Evolutionary conservation across 2,113 vertebrate species (phyloP).

Genomic region (Cyanistes caeruleus): DNA sequence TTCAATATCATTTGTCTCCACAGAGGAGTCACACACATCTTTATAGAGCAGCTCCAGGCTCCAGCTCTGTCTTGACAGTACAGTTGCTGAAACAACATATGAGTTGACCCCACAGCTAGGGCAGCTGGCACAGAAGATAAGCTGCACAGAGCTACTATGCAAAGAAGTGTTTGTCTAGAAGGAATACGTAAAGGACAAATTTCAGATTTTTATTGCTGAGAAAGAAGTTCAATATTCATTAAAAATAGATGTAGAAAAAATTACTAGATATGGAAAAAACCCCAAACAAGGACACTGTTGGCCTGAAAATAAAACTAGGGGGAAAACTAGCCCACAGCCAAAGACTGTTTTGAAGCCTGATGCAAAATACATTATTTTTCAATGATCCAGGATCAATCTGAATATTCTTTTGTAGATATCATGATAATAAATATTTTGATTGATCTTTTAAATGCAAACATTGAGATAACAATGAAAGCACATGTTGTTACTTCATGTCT

Average conservation of each 20-base stretch:
- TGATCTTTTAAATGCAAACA: slow-evolving; percentile 35
- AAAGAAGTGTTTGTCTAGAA: neutral
- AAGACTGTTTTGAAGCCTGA: neutral
- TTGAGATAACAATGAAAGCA: neutral
- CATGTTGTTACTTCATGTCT: neutral
- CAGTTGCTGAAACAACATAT: neutral
- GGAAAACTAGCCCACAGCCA: accelerated
- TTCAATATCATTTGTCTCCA: neutral
- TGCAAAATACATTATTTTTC: neutral
- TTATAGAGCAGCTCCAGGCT: neutral
- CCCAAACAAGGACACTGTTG: neutral
- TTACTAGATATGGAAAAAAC: accelerated
- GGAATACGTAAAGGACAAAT: neutral
- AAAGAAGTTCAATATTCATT: neutral
- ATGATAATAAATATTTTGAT: slow-evolving; percentile 16
- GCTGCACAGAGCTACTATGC: neutral
- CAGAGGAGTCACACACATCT: neutral
- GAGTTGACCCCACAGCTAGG: neutral
- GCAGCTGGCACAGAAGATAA: neutral
- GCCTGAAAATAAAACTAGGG: neutral
- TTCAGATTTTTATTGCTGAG: neutral
- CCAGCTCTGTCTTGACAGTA: neutral
- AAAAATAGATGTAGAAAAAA: neutral
- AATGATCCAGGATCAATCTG: neutral
- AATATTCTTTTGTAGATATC: neutral